Evolutionary conservation across 2,888 invertebrate genomes (phyloP), one percentile per base, ranked within the genome.

Genomic region (Eupithecia abbreviata): DNA sequence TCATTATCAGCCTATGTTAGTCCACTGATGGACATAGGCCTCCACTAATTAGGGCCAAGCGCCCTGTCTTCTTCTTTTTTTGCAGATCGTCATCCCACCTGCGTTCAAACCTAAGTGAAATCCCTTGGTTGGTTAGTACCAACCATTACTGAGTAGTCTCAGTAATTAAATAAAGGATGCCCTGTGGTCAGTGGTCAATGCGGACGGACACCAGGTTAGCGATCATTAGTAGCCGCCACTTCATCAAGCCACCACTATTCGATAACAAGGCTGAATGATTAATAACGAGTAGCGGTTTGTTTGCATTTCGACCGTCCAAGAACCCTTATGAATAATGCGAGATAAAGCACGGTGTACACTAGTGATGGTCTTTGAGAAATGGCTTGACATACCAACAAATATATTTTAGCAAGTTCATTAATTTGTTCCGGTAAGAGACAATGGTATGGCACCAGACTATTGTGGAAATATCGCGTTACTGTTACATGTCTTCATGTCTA

Each of bases 251-350:
- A 85, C 89, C 89, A 84, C 91, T 88, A 91, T 88, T 91, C 89
- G 90, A 93, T 93, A 92, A 91, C 91, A 89, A 89, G 89, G 85
- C 82, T 91, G 91, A 93, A 93, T 94, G 91, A 93, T 93, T 94
- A 92, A 93, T 93, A 91, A 90, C 87, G 80, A 84, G 89, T 89
- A 89, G 87, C 85, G 89, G 90, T 89, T 88, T 93, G 93, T 93
- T 93, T 93, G 92, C 90, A 86, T 90, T 90, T 86, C 84, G 86
- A 88, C 90, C 89, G 90, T 89, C 91, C 90, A 84, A 79, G 82
- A 79, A 81, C 82, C 91, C 92, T 93, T 93, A 92, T 93, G 93
- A 93, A 93, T 93, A 93, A 91, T 92, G 88, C 89, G 10, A n/a
- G 87, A 89, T 88, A 81, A 84, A 80, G 85, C 84, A 45, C 2